These are phyloP conservation scores for Ctenopoma kingsleyae DNA, from an alignment of 2,797 vertebrate genomes.

Conservation along the genomic window DNA sequence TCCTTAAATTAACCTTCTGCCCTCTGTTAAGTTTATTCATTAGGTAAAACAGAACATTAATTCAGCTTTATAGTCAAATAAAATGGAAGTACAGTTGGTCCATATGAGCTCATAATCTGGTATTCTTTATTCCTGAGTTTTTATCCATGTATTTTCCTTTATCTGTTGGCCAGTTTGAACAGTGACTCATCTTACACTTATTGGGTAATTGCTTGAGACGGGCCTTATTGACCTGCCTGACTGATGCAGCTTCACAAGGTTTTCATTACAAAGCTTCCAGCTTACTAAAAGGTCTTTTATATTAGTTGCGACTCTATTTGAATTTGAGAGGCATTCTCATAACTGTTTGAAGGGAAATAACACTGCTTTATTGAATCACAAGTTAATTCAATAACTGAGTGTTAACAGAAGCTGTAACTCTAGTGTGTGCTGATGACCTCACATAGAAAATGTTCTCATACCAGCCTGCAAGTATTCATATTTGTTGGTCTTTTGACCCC, in stretches of 20 bases:
- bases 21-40: conserved; percentile 25
- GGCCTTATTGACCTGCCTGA: conserved; percentile 77
- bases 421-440: conserved; percentile 27
- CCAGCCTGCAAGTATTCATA: conserved; percentile 18
- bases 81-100: conserved; percentile 13
- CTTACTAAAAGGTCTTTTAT: conserved; percentile 75
- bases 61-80: conserved; percentile 17
- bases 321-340: conserved; percentile 65
- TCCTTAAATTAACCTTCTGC: conserved; percentile 27
- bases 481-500: conserved; percentile 14
- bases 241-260: conserved; percentile 69
- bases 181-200: conserved; percentile 73
- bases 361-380: conserved; percentile 60
- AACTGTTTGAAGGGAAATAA: conserved; percentile 69
- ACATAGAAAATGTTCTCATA: conserved; percentile 23
- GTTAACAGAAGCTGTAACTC: conserved; percentile 60
- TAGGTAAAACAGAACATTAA: conserved; percentile 25
- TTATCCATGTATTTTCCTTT: conserved; percentile 21
- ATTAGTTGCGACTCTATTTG: conserved; percentile 61
- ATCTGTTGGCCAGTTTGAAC: conserved; percentile 60
- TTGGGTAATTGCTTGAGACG: conserved; percentile 79
- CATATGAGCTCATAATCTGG: conserved; percentile 21
- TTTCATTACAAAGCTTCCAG: conserved; percentile 76
- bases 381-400: conserved; percentile 59
- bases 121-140: conserved; percentile 17